Base-by-base conservation (phyloP, 64 coral and sea anemone species). In the Acropora tenuis region DNA sequence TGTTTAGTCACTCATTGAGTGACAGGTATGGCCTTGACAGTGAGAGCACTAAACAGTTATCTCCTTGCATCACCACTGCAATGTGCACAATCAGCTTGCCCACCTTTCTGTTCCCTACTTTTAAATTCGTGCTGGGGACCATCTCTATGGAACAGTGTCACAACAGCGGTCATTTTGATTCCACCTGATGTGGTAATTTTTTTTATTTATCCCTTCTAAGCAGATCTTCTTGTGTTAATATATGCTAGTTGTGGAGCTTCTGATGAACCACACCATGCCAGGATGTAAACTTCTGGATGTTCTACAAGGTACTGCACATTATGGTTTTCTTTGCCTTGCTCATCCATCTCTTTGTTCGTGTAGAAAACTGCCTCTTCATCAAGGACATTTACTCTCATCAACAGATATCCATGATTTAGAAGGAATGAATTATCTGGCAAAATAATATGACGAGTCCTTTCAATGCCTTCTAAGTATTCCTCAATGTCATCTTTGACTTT, bases 61-160 rank as follows among this genome's bases (percentile, higher is more conserved):
- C 68, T 93, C 83, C 77, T 89, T 53, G 92, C 78, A 82, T 93
- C 86, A 83, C 92, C 92, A 93, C 86, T 89, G 77, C 92, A 82
- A 89, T 93, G 75, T 3, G 77, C 92, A 82, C 77, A 30, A 30
- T 30, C 30, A 30, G 30, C 30, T 30, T 30, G 30, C 30, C 30
- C 30, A 30, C 30, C 92, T 40, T 77, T 88, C 50, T 88, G 82
- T 49, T 85, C 82, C 2, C 59, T 59, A 68, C 57, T 67, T 30
- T 85, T 59, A 68, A 68, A 85, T 48, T 66, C 12, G 48, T 87
- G 83, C n/a, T 92, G 69, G 63, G 90, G 82, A 73, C 90, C 90
- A 86, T 92, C 81, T 30, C 79, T 52, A 77, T 92, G 82, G 47
- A 78, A 92, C 58, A 79, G 47, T 30, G 74, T 92, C 90, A 80